phyloP scores from a whole-genome alignment of 2,113 vertebrate species.

The Pelmatolapia mariae region DNA sequence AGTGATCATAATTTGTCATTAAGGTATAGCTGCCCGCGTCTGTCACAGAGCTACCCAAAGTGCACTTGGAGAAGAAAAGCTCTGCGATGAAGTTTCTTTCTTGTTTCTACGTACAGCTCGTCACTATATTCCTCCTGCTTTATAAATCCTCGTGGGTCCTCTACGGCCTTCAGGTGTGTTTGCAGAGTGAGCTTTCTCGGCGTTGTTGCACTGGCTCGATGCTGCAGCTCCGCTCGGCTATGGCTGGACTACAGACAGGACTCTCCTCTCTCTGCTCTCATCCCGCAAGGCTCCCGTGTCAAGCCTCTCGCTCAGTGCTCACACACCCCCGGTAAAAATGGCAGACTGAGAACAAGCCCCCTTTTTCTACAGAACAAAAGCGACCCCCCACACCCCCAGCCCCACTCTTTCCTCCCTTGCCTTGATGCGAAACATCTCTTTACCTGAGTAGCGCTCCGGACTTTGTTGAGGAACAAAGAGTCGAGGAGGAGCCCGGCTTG shows the following conservation, averaged over 20 bases:
- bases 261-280: slow-evolving; percentile 69
- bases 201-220: background rate
- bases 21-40: background rate
- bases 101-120: background rate
- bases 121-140: background rate
- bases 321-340: slow-evolving; percentile 71
- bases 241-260: slow-evolving; percentile 19
- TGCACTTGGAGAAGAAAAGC: slow-evolving; percentile 43
- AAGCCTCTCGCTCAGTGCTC: slow-evolving; percentile 53
- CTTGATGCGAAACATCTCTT: slow-evolving; percentile 59
- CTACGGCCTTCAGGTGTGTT: slow-evolving; percentile 31
- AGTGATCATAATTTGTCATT: background rate
- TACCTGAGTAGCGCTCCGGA: slow-evolving; percentile 66
- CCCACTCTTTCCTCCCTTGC: slow-evolving; percentile 29
- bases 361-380: slow-evolving; percentile 77
- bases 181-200: background rate
- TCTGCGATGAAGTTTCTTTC: background rate
- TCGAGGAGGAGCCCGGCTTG: slow-evolving; percentile 9
- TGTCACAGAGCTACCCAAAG: background rate
- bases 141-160: slow-evolving; percentile 24
- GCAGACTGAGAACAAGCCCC: slow-evolving; percentile 75
- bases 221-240: slow-evolving; percentile 7
- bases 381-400: slow-evolving; percentile 40
- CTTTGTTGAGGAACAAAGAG: background rate
- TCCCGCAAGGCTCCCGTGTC: slow-evolving; percentile 65